Evolutionary conservation across 2,113 vertebrate genomes (phyloP), one percentile per base, ranked within the genome.

Genomic region (Tupaia tana): DNA sequence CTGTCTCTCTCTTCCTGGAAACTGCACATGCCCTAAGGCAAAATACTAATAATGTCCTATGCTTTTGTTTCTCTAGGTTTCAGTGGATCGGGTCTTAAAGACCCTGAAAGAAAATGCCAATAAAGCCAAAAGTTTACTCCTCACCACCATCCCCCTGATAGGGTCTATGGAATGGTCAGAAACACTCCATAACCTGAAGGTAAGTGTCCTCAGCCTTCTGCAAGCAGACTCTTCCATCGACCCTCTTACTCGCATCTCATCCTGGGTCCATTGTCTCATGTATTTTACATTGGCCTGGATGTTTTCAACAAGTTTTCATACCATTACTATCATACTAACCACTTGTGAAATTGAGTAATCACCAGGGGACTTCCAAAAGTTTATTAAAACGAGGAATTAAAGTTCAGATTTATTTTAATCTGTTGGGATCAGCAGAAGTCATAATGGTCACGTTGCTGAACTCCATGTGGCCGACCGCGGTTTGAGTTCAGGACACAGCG

Each of bases 41-140:
- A 43, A 43, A 43, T 43, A 43, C 12, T 43, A 24, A 1, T 94
- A 90, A 97, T 58, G n/a, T 27, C n/a, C 29, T 16, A 31, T 96
- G 58, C 86, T 95, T 7, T 90, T 98, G 10, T 97, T 67, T 95
- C 91, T 98, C 14, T 93, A 99, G 99, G 99, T 99, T 92, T 99
- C 99, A 31, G 99, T 99, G 89, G 99, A 99, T 98, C 99, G 99
- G 52, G 99, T 99, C 63, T 89, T 99, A 97, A 99, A 99, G 98
- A 99, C 99, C 0, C 99, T 99, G 98, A 99, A 99, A 92, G 99
- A 99, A 96, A 99, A 99, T 69, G 99, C 99, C 27, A 99, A 99
- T 97, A 99, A 99, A 98, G 99, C 99, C 83, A 99, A 99, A 86
- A 99, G 99, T 94, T 98, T 99, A 96, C 98, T 99, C 71, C 99